Evolutionary conservation across 2,888 invertebrate genomes (phyloP).

Genomic region (Drosophila hamatofila): DNA sequence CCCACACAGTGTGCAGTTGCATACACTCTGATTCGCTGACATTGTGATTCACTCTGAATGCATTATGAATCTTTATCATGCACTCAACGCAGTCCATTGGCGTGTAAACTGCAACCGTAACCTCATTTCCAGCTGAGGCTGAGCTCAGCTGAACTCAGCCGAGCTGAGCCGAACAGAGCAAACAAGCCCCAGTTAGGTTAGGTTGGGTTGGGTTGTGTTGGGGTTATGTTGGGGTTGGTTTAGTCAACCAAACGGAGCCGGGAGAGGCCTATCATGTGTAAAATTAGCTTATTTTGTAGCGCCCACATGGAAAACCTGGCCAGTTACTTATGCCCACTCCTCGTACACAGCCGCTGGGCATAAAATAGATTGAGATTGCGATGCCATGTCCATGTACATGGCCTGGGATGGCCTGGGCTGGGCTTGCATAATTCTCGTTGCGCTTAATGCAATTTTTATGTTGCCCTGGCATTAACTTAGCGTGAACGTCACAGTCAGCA

Average conservation of each 20-base stretch:
- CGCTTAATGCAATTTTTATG: constrained; percentile 80
- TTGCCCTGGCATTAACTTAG: constrained; percentile 72
- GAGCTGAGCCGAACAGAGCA: constrained; percentile 35
- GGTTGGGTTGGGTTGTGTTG: constrained; percentile 4
- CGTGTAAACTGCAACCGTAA: constrained; percentile 66
- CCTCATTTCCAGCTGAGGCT: constrained; percentile 48
- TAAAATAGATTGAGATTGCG: constrained; percentile 67
- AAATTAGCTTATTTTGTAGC: constrained; percentile 76
- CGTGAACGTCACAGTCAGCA: constrained; percentile 20
- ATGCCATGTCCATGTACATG: constrained; percentile 18
- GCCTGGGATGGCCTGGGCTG: not conserved
- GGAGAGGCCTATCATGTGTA: constrained; percentile 72
- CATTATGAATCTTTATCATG: constrained; percentile 42
- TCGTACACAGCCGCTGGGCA: constrained; percentile 39
- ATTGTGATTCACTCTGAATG: constrained; percentile 33
- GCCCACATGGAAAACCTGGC: constrained; percentile 44
- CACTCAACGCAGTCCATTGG: constrained; percentile 46
- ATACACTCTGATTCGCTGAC: constrained; percentile 40
- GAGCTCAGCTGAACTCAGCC: constrained; percentile 2
- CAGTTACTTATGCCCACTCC: constrained; percentile 37
- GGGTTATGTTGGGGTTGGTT: constrained; percentile 6
- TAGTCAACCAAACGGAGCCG: not conserved
- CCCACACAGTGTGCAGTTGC: not conserved
- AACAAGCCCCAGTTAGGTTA: constrained; percentile 22
- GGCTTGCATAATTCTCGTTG: constrained; percentile 74